Conservation (phyloP, 2,888 invertebrate species). For the Aphodius sticticus region DNA sequence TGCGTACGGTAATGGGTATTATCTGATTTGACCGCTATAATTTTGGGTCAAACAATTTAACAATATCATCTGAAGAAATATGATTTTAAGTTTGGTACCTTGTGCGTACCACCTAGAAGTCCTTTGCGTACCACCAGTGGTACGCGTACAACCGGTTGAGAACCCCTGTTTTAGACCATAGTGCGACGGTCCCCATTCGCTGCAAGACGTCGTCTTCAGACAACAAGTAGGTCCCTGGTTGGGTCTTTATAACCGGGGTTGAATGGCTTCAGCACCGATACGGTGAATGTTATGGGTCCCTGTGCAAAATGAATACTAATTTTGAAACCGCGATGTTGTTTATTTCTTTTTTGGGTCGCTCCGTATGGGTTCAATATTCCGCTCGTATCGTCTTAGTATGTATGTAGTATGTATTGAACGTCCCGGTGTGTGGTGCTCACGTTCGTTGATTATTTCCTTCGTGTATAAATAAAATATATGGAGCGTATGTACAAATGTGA, state of each 20-base stretch:
- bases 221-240: conserved; percentile 24
- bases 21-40: no score
- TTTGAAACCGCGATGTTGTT: conserved; percentile 8
- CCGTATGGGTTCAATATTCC: not conserved
- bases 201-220: conserved; percentile 7
- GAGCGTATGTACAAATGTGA: not conserved
- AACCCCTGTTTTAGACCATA: no score
- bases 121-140: no score
- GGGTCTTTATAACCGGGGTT: not conserved
- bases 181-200: not conserved
- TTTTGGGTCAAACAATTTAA: no score
- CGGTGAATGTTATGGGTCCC: conserved; percentile 11
- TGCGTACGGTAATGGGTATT: no score
- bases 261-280: conserved; percentile 5
- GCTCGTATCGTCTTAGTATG: no score
- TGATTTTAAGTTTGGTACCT: no score
- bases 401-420: no score
- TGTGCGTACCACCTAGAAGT: no score
- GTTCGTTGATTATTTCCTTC: not conserved
- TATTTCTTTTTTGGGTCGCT: conserved; percentile 10
- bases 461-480: not conserved
- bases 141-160: no score
- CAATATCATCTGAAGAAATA: no score
- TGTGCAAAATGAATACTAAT: conserved; percentile 25
- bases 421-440: not conserved